A percentile compares a stretch with the other conserved stretches of the same genome.
Evolutionary conservation across 1,140 invertebrate species (phyloP).

Genomic region (Drosophila virilis): DNA sequence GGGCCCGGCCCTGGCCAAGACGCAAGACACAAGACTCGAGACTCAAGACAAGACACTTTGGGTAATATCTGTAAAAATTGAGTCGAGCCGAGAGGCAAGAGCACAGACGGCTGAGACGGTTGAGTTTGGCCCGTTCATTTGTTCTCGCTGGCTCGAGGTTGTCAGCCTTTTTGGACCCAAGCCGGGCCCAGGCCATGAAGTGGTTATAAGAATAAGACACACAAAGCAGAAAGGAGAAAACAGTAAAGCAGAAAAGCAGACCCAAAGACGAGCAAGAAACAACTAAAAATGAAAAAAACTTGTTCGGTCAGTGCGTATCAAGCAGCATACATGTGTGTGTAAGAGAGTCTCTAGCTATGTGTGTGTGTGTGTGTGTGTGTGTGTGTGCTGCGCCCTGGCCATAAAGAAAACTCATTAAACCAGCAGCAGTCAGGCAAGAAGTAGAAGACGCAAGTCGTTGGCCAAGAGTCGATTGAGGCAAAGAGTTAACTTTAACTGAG

Average conservation of each 20-base stretch:
- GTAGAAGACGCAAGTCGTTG: constrained; percentile 41
- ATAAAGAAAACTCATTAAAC: constrained; percentile 83
- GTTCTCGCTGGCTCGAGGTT: constrained; percentile 66
- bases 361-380: constrained; percentile 25
- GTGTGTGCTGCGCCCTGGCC: constrained; percentile 60
- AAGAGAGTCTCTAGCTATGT: constrained; percentile 15
- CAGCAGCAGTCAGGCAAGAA: constrained; percentile 55
- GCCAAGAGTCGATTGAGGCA: constrained; percentile 30
- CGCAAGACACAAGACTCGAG: constrained; percentile 49
- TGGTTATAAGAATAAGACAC: constrained; percentile 70
- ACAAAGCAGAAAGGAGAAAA: constrained; percentile 57
- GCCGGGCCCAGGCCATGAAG: constrained; percentile 52
- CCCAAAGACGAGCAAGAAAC: constrained; percentile 36
- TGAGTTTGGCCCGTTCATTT: constrained; percentile 54
- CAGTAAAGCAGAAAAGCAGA: constrained; percentile 19
- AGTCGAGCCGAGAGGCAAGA: constrained; percentile 30
- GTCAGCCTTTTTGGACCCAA: constrained; percentile 66
- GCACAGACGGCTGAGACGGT: background rate
- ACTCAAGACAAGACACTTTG: constrained; percentile 71
- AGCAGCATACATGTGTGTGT: constrained; percentile 37
- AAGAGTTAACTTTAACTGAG: constrained; percentile 4
- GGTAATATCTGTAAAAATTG: constrained; percentile 80
- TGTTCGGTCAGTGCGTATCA: constrained; percentile 78
- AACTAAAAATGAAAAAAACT: constrained; percentile 65
- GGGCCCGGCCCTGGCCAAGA: constrained; percentile 44